Evolutionary conservation across 2,888 invertebrate genomes (phyloP).

Genomic region (Agrilus mali): DNA sequence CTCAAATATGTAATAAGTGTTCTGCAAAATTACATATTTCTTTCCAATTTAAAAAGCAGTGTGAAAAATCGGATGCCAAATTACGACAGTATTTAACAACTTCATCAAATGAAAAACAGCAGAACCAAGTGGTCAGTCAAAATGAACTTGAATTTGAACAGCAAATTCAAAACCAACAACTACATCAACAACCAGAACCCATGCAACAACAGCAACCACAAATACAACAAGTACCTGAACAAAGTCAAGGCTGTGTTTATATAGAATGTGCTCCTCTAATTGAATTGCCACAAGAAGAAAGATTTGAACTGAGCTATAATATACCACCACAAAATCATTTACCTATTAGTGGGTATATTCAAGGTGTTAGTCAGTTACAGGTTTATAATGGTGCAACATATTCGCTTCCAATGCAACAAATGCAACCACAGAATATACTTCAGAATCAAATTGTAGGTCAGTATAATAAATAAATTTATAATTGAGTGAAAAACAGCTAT

Average conservation of each 20-base stretch:
- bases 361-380: conserved; percentile 24
- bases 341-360: conserved; percentile 23
- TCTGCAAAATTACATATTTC: conserved; percentile 34
- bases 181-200: conserved; percentile 10
- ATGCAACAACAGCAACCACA: conserved; percentile 8
- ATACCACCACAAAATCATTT: conserved; percentile 23
- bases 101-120: conserved; percentile 11
- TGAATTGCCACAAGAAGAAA: conserved; percentile 22
- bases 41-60: conserved; percentile 36
- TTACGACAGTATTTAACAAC: conserved; percentile 27
- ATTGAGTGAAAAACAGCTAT: not conserved
- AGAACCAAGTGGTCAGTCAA: conserved; percentile 7
- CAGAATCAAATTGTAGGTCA: conserved; percentile 19
- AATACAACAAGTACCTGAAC: conserved; percentile 9
- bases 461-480: not conserved
- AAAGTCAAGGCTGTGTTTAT: conserved; percentile 24
- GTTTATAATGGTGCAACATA: conserved; percentile 26
- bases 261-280: conserved; percentile 27
- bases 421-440: conserved; percentile 21
- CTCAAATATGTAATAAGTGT: conserved; percentile 36
- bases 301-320: conserved; percentile 27
- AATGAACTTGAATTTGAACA: conserved; percentile 12
- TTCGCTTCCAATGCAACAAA: conserved; percentile 24
- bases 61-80: conserved; percentile 35
- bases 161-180: conserved; percentile 8